phyloP scores from a whole-genome alignment of 2,113 vertebrate genomes.

The Potamarius usumacintae region DNA sequence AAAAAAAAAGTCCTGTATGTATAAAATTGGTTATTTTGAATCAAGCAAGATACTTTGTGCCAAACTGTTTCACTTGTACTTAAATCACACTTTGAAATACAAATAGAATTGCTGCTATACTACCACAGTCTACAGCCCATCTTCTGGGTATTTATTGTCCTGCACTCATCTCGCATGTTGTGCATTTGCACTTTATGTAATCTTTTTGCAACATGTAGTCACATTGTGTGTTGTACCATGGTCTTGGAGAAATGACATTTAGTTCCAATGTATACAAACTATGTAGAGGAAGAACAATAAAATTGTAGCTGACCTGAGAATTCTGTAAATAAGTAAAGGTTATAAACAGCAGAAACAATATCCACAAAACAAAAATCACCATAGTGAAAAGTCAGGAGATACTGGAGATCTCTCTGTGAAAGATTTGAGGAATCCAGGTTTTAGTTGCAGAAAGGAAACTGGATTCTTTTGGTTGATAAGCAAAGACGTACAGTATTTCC shows the following conservation, averaged over 20 bases:
- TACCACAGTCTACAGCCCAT: too few species aligned
- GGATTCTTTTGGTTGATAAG: slow-evolving; percentile 15
- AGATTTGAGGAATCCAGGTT: background rate
- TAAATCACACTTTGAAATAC: background rate
- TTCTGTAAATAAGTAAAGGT: background rate
- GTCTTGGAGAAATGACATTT: too few species aligned
- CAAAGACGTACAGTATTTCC: slow-evolving; percentile 1
- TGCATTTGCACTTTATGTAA: too few species aligned
- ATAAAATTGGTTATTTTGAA: background rate
- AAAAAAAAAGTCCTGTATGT: too few species aligned
- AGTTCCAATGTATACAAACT: too few species aligned
- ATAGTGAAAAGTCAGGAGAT: slow-evolving; percentile 23
- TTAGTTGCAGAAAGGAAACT: slow-evolving; percentile 14
- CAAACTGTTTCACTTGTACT: background rate
- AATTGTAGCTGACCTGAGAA: background rate
- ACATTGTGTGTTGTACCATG: too few species aligned
- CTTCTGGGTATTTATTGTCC: too few species aligned
- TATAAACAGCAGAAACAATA: background rate
- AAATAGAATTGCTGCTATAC: too few species aligned
- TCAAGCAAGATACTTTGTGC: background rate
- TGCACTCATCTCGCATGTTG: too few species aligned
- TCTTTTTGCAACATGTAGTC: too few species aligned
- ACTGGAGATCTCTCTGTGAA: slow-evolving; percentile 3
- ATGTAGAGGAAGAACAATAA: too few species aligned
- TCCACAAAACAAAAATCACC: background rate